Conservation (phyloP, 1,140 invertebrate species). For the Vollenhovia emeryi region DNA sequence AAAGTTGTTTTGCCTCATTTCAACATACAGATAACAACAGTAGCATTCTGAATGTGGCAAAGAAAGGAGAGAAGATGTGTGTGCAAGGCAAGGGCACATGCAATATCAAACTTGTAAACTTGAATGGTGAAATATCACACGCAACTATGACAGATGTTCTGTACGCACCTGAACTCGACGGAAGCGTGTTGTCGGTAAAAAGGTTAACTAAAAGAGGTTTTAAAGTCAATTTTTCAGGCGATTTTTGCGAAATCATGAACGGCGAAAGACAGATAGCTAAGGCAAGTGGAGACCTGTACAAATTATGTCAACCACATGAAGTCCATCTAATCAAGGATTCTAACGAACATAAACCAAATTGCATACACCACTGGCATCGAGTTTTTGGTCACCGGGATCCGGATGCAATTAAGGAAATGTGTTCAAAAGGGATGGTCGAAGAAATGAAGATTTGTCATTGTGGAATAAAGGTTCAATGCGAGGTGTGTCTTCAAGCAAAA, state of each 20-base stretch:
- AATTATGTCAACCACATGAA: background rate
- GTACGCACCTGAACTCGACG: background rate
- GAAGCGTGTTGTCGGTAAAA: background rate
- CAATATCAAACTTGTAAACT: background rate
- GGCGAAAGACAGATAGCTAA: background rate
- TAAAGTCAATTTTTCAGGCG: background rate
- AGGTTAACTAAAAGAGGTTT: background rate
- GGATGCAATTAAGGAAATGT: background rate
- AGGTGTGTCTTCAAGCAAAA: background rate
- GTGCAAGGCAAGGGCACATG: background rate
- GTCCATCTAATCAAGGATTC: background rate
- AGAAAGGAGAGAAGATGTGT: background rate
- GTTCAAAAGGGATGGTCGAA: background rate
- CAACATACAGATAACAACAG: background rate
- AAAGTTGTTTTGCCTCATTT: background rate
- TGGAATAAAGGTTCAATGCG: background rate
- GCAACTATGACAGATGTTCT: background rate
- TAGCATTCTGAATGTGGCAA: background rate
- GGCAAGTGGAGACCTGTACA: background rate
- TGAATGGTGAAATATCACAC: background rate
- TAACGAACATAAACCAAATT: background rate
- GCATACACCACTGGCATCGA: background rate
- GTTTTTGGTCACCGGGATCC: background rate
- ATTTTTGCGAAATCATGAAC: background rate
- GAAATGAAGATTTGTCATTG: background rate